These are phyloP conservation scores for Morbakka virulenta DNA, from an alignment of 30 jellyfish, hydroid and myxozoan genomes.

Conservation along the genomic window DNA sequence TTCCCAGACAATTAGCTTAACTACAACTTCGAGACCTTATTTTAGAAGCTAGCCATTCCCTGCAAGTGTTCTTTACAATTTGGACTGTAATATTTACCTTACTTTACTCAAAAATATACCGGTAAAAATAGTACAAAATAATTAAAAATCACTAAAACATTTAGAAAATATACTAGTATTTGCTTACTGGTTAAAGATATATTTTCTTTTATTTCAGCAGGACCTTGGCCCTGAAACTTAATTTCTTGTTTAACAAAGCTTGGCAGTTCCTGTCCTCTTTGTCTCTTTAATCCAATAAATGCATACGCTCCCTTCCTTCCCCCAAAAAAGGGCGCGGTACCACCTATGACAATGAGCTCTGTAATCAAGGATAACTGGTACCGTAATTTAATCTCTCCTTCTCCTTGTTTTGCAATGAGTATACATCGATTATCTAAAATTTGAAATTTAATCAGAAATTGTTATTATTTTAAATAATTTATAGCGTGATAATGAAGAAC, in stretches of 20 bases:
- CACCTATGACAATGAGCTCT: conserved; percentile 70
- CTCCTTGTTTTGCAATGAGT: conserved; percentile 81
- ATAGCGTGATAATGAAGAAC: too few species aligned
- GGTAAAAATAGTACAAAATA: too few species aligned
- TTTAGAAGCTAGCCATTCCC: too few species aligned
- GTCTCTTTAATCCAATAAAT: conserved; percentile 68
- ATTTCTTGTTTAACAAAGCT: conserved; percentile 72
- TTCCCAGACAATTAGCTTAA: too few species aligned
- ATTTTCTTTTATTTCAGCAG: conserved; percentile 44
- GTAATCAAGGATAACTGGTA: conserved; percentile 37
- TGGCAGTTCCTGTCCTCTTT: conserved; percentile 42
- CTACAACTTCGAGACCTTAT: too few species aligned
- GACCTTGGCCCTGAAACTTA: conserved; percentile 71
- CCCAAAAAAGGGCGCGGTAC: conserved; percentile 67
- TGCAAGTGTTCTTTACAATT: too few species aligned
- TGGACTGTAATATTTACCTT: too few species aligned
- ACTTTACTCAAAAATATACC: too few species aligned
- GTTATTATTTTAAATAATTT: too few species aligned
- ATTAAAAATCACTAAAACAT: too few species aligned
- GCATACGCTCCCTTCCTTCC: conserved; percentile 77
- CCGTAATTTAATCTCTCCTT: conserved; percentile 42
- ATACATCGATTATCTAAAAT: conserved; percentile 60
- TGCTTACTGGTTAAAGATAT: conserved; percentile 57
- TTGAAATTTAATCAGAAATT: too few species aligned
- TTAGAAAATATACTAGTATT: not conserved